phyloP scores from a whole-genome alignment of 1,140 invertebrate genomes.

The Drosophila busckii region DNA sequence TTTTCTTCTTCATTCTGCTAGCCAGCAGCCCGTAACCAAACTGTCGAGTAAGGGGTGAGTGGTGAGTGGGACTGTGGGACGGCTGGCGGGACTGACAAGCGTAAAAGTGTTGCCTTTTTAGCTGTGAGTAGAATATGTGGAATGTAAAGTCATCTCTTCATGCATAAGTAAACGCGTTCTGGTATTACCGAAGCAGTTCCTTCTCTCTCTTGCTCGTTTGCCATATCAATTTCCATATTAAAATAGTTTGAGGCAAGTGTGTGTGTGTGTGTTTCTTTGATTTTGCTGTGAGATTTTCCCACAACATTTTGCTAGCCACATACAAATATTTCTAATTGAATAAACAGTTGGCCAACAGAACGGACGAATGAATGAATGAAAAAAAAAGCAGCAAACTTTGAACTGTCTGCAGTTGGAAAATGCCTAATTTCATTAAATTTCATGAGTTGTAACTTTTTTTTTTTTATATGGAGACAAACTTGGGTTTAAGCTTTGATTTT shows the following conservation, averaged over 20 bases:
- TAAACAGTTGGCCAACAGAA: too few species aligned
- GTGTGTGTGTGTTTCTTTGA: conserved; percentile 40
- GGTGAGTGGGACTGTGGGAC: not conserved
- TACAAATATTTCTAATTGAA: conserved; percentile 66
- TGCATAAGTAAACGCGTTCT: conserved; percentile 64
- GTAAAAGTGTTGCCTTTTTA: conserved; percentile 68
- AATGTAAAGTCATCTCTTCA: conserved; percentile 77
- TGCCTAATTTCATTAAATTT: conserved; percentile 66
- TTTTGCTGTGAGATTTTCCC: conserved; percentile 60
- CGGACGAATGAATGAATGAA: too few species aligned
- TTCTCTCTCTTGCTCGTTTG: conserved; percentile 4
- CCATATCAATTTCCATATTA: conserved; percentile 75
- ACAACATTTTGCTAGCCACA: conserved; percentile 53
- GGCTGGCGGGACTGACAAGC: conserved; percentile 43
- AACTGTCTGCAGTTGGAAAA: conserved; percentile 26
- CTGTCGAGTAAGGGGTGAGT: not conserved
- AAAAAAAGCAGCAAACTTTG: too few species aligned
- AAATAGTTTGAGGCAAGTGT: conserved; percentile 45
- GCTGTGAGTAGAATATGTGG: too few species aligned
- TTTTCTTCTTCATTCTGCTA: conserved; percentile 39
- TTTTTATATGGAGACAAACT: not conserved
- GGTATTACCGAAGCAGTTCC: not conserved
- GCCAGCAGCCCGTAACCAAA: conserved; percentile 65
- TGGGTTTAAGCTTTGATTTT: conserved; percentile 25
- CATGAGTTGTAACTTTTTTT: conserved; percentile 47